Evolutionary conservation across 2,888 invertebrate genomes (phyloP), one percentile per base, ranked within the genome.

Genomic region (Onthophagus sagittarius): DNA sequence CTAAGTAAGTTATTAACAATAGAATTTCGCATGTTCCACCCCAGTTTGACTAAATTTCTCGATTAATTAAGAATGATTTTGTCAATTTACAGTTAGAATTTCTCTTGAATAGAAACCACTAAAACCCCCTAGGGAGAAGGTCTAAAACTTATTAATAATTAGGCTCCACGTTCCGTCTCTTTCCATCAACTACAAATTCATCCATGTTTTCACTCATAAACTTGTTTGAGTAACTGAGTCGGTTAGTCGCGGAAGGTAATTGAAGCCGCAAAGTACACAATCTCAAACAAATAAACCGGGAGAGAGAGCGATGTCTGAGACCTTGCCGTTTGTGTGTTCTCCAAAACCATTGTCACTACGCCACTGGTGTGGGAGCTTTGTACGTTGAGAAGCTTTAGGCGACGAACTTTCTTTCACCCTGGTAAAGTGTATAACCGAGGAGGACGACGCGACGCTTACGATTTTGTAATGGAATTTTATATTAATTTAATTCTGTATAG

Each of bases 201-300:
- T 23, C 23, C 23, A 23, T 23, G 23, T 23, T 23, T 72, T 75
- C 72, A 69, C 63, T 73, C 69, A 71, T 73, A 71, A 75, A 75
- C 71, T 75, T 75, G 75, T 73, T 73, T 73, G 73, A 75, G 75
- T 73, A 75, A 75, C 71, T 73, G 75, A 73, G 71, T 73, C 73
- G 71, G 53, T 71, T n/a, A 73, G 72, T 75, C 71, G 39, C 39
- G 62, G 72, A 67, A 75, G 73, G 75, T 75, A 75, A 75, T 75
- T 75, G 75, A 75, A 75, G 71, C 75, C 70, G 72, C 71, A 71
- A 72, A 73, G 72, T 75, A 72, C 75, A 75, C 67, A 72, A 71
- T 71, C 72, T 75, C 75, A 71, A 32, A 69, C 72, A 73, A 75
- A 73, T 73, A 71, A 71, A 71, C 71, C 73, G 33, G 53, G 71